phyloP scores from a whole-genome alignment of 2,797 vertebrate species.

The Chelidonichthys spinosus region DNA sequence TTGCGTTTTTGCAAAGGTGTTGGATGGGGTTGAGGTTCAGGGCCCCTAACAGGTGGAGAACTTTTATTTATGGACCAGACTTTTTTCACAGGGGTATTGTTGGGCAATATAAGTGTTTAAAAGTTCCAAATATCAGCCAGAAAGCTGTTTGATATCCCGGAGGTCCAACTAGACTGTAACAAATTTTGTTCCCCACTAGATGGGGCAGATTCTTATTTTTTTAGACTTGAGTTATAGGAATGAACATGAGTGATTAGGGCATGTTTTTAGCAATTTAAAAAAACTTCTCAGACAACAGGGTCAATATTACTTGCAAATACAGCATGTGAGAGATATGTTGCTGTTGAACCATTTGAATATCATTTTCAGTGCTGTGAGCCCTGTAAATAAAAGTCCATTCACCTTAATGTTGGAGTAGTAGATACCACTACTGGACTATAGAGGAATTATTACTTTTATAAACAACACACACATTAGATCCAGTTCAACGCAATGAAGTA shows the following conservation, averaged over 20 bases:
- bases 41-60: no score
- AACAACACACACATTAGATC: not conserved
- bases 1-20: no score
- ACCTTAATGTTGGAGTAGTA: no score
- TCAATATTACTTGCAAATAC: not conserved
- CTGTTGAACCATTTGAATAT: no score
- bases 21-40: no score
- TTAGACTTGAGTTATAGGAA: not conserved
- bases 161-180: not conserved
- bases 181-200: not conserved
- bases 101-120: not conserved
- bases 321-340: not conserved
- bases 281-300: not conserved
- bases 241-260: not conserved
- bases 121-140: not conserved
- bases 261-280: not conserved
- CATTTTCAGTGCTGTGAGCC: no score
- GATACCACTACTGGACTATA: no score
- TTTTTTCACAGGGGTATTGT: not conserved
- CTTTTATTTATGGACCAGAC: not conserved
- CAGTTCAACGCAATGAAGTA: not conserved
- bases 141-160: not conserved
- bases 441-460: not conserved
- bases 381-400: no score
- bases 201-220: slow-evolving; percentile 8